Evolutionary conservation across 2,113 vertebrate genomes (phyloP).

Genomic region (Eulemur rufifrons): DNA sequence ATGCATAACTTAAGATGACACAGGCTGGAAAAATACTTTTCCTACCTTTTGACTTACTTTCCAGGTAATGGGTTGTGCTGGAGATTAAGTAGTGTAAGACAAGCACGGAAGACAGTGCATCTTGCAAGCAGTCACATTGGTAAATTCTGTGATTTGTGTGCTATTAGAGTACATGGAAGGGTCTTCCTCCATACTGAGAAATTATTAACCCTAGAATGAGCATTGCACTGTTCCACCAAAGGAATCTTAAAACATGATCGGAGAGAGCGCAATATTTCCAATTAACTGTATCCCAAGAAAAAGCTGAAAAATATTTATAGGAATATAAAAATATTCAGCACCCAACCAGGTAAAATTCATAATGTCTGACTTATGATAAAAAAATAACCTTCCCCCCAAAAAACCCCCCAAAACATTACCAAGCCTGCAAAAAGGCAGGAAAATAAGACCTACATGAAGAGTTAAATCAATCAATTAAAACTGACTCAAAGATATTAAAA

Average conservation of each 20-base stretch:
- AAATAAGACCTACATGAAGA: background rate
- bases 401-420: background rate
- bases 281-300: background rate
- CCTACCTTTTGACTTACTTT: background rate
- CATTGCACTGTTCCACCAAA: fast-evolving
- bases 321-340: background rate
- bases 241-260: background rate
- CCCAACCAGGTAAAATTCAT: background rate
- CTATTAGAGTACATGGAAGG: background rate
- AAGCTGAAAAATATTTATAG: background rate
- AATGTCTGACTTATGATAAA: background rate
- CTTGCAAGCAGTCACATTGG: background rate
- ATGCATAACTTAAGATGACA: background rate
- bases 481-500: background rate
- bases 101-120: too few species aligned
- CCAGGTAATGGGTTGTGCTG: background rate
- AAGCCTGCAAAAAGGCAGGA: background rate
- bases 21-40: background rate
- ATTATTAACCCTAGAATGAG: background rate
- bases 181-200: background rate
- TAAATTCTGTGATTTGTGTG: background rate
- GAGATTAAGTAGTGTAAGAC: background rate
- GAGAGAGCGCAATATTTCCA: background rate
- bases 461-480: background rate
- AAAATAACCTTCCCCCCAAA: too few species aligned